These are phyloP conservation scores for Noctua janthina DNA, from an alignment of 2,888 invertebrate genomes.

Conservation along the genomic window DNA sequence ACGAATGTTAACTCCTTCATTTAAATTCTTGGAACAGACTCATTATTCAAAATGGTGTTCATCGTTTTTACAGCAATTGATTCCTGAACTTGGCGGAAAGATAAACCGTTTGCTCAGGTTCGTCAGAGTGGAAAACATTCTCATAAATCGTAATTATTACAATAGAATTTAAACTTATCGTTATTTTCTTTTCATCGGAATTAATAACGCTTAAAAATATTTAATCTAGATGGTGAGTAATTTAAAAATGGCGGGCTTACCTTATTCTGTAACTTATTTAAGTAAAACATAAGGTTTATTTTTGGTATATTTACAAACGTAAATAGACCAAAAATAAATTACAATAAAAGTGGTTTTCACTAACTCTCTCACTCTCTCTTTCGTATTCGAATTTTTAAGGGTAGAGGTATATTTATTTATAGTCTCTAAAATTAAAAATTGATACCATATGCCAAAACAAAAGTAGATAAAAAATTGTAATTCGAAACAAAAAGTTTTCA, in stretches of 20 bases:
- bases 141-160: constrained; percentile 8
- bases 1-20: constrained; percentile 31
- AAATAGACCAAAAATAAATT: too few relatives aligned
- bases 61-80: constrained; percentile 56
- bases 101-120: constrained; percentile 45
- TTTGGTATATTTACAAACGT: not conserved
- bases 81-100: constrained; percentile 48
- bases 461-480: not conserved
- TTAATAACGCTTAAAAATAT: not conserved
- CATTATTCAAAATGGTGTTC: constrained; percentile 25
- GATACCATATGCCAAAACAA: not conserved
- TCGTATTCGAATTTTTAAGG: not conserved
- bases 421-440: not conserved
- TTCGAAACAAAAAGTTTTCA: not conserved
- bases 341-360: not conserved
- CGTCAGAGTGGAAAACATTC: constrained; percentile 27
- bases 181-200: not conserved
- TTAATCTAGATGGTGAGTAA: not conserved
- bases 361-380: not conserved
- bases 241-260: not conserved
- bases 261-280: not conserved
- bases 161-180: not conserved
- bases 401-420: too few relatives aligned
- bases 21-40: constrained; percentile 26
- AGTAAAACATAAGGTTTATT: not conserved